phyloP scores from a whole-genome alignment of 2,113 vertebrate species.

The Malurus alboscapulatus region DNA sequence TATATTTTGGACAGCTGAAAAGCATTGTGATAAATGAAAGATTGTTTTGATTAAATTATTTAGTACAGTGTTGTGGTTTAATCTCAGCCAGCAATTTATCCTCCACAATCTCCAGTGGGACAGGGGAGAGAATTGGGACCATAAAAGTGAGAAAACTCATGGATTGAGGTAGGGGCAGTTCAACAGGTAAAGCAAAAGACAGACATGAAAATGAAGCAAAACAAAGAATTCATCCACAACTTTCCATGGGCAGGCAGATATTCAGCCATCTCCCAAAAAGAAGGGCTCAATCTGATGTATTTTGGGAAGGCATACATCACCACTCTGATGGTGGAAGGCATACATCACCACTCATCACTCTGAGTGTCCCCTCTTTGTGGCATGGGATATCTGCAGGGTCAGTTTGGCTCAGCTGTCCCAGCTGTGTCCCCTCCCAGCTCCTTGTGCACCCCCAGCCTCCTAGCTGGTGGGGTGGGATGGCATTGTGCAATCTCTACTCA shows the following conservation, averaged over 20 bases:
- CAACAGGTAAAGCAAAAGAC: not conserved
- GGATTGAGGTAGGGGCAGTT: not conserved
- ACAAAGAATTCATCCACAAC: not conserved
- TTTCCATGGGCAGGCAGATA: not conserved
- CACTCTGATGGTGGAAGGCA: not conserved
- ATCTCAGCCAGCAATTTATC: not conserved
- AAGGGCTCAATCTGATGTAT: not conserved
- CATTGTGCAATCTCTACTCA: not conserved
- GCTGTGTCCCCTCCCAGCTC: not conserved
- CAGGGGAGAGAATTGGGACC: not conserved
- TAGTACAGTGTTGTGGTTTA: not conserved
- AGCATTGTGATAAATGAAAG: not conserved
- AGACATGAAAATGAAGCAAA: accelerated
- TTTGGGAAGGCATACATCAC: not conserved
- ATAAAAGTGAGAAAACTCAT: not conserved
- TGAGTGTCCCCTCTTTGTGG: no score
- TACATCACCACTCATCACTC: not conserved
- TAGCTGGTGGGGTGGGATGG: not conserved
- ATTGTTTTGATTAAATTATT: not conserved
- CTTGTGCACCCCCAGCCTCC: not conserved
- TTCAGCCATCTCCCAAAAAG: not conserved
- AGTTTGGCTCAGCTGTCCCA: not conserved
- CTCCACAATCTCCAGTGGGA: not conserved
- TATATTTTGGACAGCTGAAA: not conserved
- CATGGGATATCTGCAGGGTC: not conserved